Evolutionary conservation across 2,888 invertebrate species (phyloP).

Genomic region (Dicycla oo): DNA sequence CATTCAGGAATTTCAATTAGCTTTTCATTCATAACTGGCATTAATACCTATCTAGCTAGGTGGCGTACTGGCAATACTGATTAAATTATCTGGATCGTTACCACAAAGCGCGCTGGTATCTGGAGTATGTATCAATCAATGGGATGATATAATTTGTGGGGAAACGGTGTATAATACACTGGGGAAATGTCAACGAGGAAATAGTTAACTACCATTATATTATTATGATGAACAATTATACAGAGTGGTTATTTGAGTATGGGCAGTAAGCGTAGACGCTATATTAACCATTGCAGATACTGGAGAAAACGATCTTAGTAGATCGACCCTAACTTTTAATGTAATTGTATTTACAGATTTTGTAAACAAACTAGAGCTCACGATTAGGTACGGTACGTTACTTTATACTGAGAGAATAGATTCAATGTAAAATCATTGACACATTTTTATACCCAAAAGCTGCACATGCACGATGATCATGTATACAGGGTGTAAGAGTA

Average conservation of each 20-base stretch:
- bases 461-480: not conserved
- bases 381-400: too few species aligned
- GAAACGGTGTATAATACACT: slow-evolving; percentile 22
- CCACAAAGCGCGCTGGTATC: slow-evolving; percentile 42
- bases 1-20: slow-evolving; percentile 48
- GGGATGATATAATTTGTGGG: slow-evolving; percentile 57
- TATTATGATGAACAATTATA: not conserved
- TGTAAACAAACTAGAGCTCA: too few species aligned
- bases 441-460: not conserved
- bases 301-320: too few species aligned
- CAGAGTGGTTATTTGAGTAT: not conserved
- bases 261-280: too few species aligned
- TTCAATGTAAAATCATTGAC: not conserved
- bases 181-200: slow-evolving; percentile 36
- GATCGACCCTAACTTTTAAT: too few species aligned
- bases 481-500: too few species aligned
- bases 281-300: too few species aligned
- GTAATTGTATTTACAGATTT: too few species aligned
- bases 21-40: slow-evolving; percentile 34
- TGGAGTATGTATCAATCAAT: slow-evolving; percentile 59
- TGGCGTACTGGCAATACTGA: slow-evolving; percentile 37
- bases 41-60: slow-evolving; percentile 24
- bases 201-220: slow-evolving; percentile 18
- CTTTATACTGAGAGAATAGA: not conserved
- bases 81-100: slow-evolving; percentile 53